These are phyloP conservation scores for Seriola aureovittata DNA, from an alignment of 2,113 vertebrate species.

Conservation along the genomic window DNA sequence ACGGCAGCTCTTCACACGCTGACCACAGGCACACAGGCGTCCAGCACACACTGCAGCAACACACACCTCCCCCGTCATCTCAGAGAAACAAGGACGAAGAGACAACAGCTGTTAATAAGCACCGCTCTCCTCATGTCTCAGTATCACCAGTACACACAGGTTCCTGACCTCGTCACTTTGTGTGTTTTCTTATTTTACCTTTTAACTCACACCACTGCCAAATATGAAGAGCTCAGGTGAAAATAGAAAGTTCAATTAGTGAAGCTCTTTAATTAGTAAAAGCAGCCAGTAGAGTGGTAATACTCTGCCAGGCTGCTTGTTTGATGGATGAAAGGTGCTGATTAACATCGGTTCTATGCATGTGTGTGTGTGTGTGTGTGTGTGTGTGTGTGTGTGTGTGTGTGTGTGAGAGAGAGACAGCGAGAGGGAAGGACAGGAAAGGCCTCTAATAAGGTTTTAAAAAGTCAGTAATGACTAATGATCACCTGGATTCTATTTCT, in stretches of 20 bases:
- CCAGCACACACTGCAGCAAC: not conserved
- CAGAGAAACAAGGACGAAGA: not conserved
- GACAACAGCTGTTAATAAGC: constrained; percentile 8
- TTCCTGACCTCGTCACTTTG: constrained; percentile 26
- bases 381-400: not conserved
- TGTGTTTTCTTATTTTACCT: constrained; percentile 20
- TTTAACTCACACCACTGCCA: constrained; percentile 2
- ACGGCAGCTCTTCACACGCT: constrained; percentile 20
- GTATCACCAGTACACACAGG: not conserved
- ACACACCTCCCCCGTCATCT: not conserved
- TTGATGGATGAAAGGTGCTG: constrained; percentile 60
- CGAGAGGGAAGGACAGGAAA: not conserved
- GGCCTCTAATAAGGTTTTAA: not conserved
- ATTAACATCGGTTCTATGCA: constrained; percentile 30
- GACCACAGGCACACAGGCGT: not conserved
- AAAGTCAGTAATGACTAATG: constrained; percentile 11
- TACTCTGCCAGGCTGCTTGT: constrained; percentile 41
- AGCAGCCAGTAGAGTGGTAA: constrained; percentile 40
- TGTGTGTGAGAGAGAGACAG: not conserved
- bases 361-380: not conserved
- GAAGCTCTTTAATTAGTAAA: constrained; percentile 58
- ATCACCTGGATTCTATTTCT: constrained; percentile 1
- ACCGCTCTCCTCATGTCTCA: not conserved
- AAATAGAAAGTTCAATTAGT: constrained; percentile 66
- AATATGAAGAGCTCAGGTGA: constrained; percentile 36